Evolutionary conservation across 2,797 vertebrate genomes (phyloP), one percentile per base, ranked within the genome.

Genomic region (Vireo griseus): DNA sequence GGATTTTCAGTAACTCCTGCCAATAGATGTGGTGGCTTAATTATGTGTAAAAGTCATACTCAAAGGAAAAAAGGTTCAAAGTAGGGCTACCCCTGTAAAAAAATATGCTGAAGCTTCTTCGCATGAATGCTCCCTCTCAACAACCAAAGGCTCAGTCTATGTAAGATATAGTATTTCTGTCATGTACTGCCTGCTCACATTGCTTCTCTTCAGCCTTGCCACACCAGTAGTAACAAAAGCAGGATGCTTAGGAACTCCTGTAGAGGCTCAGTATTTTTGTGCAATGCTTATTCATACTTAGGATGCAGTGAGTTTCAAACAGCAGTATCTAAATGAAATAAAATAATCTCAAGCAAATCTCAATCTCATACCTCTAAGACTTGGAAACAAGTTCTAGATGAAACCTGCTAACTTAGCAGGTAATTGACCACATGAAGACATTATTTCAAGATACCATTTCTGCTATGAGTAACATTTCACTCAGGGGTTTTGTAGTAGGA

Each of bases 1-100:
- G 42, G 33, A 45, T 59, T 80, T 86, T 48, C 37, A 19, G 21
- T 28, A 44, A 37, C 39, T 78, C 62, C 67, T 71, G 48, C 15
- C 4, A 17, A 14, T 0, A 4, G n/a, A 33, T 83, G 20, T 2
- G 2, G 28, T 2, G 12, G 67, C 16, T 72, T 54, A 57, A 48
- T 42, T 35, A 45, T 4, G 5, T 55, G 39, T 72, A 29, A 50
- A 71, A 54, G 28, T 14, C 42, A 37, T 4, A 47, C 17, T 65
- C 13, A 11, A 50, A 65, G n/a, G 51, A 69, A 65, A 88, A 67
- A 45, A 77, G 7, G 29, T 42, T 86, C 42, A 72, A 44, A 35
- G 28, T 26, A 83, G 39, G 25, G n/a, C 33, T 68, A 28, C 5
- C 3, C 7, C 21, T 16, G 5, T 24, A 75, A 65, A 87, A 88